A percentile compares a stretch with the other conserved stretches of the same genome.
Evolutionary conservation across 53 echinoderm and acorn worm genomes (phyloP).

Genomic region (Paracentrotus lividus): DNA sequence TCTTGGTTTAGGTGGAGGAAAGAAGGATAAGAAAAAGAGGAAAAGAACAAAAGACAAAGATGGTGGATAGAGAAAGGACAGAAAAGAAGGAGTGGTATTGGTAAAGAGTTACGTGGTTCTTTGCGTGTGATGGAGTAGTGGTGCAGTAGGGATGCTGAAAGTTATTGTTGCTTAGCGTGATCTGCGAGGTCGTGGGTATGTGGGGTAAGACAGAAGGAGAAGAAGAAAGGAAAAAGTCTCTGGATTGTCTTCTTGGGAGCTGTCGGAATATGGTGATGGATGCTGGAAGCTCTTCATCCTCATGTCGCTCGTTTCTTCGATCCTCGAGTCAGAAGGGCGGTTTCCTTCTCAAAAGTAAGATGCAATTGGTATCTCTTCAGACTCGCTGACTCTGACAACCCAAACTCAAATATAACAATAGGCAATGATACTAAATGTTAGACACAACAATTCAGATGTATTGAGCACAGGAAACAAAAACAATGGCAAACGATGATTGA

Average conservation of each 20-base stretch:
- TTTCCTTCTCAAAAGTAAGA: constrained; percentile 68
- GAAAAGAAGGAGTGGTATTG: constrained; percentile 48
- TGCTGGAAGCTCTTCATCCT: constrained; percentile 71
- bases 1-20: constrained; percentile 30
- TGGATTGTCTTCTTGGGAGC: constrained; percentile 80
- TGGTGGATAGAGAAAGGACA: neutral
- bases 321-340: constrained; percentile 72
- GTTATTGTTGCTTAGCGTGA: too few relatives aligned
- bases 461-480: constrained; percentile 80
- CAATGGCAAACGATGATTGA: constrained; percentile 93
- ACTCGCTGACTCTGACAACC: constrained; percentile 76
- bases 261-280: constrained; percentile 75
- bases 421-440: constrained; percentile 74
- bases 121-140: too few relatives aligned
- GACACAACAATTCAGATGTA: constrained; percentile 70
- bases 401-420: constrained; percentile 93
- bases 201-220: constrained; percentile 67
- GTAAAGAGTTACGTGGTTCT: too few relatives aligned
- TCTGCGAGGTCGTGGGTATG: too few relatives aligned
- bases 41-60: constrained; percentile 26
- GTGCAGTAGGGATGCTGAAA: too few relatives aligned
- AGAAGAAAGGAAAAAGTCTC: constrained; percentile 67
- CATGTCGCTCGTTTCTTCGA: constrained; percentile 48
- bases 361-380: constrained; percentile 72
- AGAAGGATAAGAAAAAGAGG: constrained; percentile 48